A percentile compares a stretch with the other conserved stretches of the same genome.
These are phyloP conservation scores for Drosophila mojavensis DNA, from an alignment of 1,140 invertebrate species.

Conservation along the genomic window DNA sequence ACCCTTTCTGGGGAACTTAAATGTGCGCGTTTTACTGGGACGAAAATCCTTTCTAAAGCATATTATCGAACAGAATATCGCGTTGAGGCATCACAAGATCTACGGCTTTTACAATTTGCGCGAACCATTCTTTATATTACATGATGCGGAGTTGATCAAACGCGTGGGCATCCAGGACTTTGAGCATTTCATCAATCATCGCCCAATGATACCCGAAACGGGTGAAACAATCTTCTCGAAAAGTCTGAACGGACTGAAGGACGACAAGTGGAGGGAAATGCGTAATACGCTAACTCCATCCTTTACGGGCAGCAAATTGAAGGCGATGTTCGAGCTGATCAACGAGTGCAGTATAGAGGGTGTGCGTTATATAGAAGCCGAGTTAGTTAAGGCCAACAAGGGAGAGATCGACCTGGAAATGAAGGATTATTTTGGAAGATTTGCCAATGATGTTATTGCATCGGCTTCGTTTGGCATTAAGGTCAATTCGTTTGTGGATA, in stretches of 20 bases:
- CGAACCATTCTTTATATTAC: slow-evolving; percentile 72
- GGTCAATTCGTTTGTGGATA: slow-evolving; percentile 84
- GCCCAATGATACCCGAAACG: slow-evolving; percentile 53
- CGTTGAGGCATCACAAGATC: slow-evolving; percentile 30
- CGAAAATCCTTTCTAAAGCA: slow-evolving; percentile 27
- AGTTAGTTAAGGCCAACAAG: slow-evolving; percentile 7
- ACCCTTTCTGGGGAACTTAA: slow-evolving; percentile 58
- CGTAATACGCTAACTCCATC: slow-evolving; percentile 84
- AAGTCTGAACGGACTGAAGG: slow-evolving; percentile 70
- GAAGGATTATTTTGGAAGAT: slow-evolving; percentile 84
- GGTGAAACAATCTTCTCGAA: slow-evolving; percentile 74
- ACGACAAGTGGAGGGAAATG: slow-evolving; percentile 84
- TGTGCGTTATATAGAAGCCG: slow-evolving; percentile 37
- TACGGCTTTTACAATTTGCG: slow-evolving; percentile 64
- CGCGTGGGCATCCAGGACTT: slow-evolving; percentile 87
- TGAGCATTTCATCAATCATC: slow-evolving; percentile 86
- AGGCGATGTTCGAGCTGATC: slow-evolving; percentile 83
- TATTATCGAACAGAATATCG: slow-evolving; percentile 38
- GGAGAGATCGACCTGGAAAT: slow-evolving; percentile 81
- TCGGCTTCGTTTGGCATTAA: slow-evolving; percentile 85
- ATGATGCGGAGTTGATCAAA: slow-evolving; percentile 87
- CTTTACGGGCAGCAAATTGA: slow-evolving; percentile 85
- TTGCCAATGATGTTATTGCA: slow-evolving; percentile 85
- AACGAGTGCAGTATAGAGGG: slow-evolving; percentile 58
- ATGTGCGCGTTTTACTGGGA: slow-evolving; percentile 32